phyloP scores from a whole-genome alignment of 2,797 vertebrate species.

The Peromyscus aztecus region DNA sequence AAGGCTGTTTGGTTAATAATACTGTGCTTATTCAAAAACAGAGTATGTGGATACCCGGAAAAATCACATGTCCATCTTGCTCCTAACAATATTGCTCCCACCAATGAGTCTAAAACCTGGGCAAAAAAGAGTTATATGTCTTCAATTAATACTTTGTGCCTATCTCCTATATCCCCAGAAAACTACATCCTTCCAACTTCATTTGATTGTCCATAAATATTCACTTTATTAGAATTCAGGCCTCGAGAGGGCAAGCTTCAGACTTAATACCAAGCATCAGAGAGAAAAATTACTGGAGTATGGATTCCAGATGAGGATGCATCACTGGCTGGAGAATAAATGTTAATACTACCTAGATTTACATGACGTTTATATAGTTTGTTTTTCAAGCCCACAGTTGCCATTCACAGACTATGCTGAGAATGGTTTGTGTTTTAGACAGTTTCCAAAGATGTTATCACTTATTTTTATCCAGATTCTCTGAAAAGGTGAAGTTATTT shows the following conservation, averaged over 20 bases:
- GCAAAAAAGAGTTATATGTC: background rate
- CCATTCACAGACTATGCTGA: background rate
- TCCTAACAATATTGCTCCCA: background rate
- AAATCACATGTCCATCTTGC: background rate
- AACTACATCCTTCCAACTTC: background rate
- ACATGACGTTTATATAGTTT: background rate
- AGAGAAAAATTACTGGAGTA: background rate
- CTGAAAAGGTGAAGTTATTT: background rate
- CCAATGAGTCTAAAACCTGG: background rate
- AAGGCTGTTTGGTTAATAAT: background rate
- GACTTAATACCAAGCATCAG: background rate
- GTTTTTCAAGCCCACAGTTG: background rate
- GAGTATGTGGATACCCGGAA: background rate
- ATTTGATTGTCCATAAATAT: background rate
- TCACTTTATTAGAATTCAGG: background rate
- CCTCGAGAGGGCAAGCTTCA: background rate
- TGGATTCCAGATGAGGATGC: background rate
- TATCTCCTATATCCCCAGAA: background rate
- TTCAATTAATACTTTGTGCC: background rate
- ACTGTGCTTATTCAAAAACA: background rate
- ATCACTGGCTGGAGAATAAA: background rate
- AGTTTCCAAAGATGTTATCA: background rate
- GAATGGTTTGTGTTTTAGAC: background rate
- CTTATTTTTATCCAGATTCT: constrained; percentile 1
- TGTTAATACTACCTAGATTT: background rate